Conservation (phyloP, 2,113 vertebrate genomes). For the Nibea albiflora region DNA sequence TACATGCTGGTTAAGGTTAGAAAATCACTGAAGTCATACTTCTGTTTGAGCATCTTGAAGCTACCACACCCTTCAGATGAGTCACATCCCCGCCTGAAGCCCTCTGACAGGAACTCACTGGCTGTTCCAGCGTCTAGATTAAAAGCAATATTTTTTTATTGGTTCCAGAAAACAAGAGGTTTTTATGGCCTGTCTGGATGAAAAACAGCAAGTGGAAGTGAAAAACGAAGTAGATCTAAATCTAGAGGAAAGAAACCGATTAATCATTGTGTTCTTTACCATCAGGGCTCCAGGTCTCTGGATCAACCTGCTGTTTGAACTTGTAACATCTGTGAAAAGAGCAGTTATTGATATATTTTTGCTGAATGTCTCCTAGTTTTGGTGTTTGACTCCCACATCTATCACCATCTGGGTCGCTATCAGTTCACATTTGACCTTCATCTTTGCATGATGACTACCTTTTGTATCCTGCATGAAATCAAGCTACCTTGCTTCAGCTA, state of each 20-base stretch:
- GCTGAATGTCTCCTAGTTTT: neutral
- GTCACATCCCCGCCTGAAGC: constrained; percentile 5
- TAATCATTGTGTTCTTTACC: neutral
- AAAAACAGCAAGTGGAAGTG: constrained; percentile 9
- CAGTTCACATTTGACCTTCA: neutral
- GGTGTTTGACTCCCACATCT: neutral
- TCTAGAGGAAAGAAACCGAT: constrained; percentile 4
- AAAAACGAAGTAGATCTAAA: neutral
- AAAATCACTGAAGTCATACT: neutral
- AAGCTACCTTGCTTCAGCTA: too few species aligned
- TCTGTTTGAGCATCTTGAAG: neutral
- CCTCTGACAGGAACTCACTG: neutral
- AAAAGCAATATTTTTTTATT: constrained; percentile 23
- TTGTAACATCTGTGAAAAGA: neutral
- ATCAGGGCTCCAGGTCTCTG: neutral
- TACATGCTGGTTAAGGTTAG: neutral
- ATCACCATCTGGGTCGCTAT: too few species aligned
- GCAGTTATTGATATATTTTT: neutral
- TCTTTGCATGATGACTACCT: too few species aligned
- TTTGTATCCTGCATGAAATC: too few species aligned
- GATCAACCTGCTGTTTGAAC: neutral
- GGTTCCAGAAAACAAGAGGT: constrained; percentile 13
- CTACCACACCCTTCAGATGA: neutral
- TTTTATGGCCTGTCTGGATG: constrained; percentile 16
- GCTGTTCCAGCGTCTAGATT: neutral